Evolutionary conservation across 2,888 invertebrate species (phyloP), one percentile per base, ranked within the genome.

Genomic region (Volucella inanis): DNA sequence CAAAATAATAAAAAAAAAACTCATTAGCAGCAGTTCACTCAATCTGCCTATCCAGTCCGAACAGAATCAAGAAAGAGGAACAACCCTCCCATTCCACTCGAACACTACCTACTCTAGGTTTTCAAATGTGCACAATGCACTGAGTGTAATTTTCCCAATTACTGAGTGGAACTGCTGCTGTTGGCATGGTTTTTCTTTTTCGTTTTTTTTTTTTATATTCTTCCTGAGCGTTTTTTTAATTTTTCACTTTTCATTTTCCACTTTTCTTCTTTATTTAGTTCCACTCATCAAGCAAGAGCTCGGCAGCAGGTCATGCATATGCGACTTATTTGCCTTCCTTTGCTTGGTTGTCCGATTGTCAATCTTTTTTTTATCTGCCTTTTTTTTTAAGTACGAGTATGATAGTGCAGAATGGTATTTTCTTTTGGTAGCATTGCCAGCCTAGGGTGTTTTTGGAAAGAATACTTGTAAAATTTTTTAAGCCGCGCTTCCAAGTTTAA

Each of bases 131-230:
- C 31, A 6, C 75, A 84, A 80, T 76, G 84, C 65, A 67, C 75
- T 81, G 84, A 81, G 84, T 76, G 67, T 76, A 76, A 85, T 76
- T 76, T 67, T 75, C 76, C 71, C 71, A 85, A 85, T 81, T 80
- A 81, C 80, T 85, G 84, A 85, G 84, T 85, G 84, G 81, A 81
- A 85, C 47, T 85, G 74, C 50, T 71, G 75, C 72, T 45, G 8
- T 14, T 14, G 2, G 12, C 9, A 14, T 49, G 38, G 15, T 65
- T 55, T 67, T 41, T 45, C 15, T 11, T 62, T 57, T 64, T 43
- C 31, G 59, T 47, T 62, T 38, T 2, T 45, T 68, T 74, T 68
- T 65, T 38, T n/a, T 22, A 22, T 31, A 10, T 64, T 65, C 6
- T 31, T 31, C 31, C 4, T 31, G 31, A 31, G 31, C 31, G 11